Base-by-base conservation (phyloP, 2,888 invertebrate species). In the Julus scanicus region DNA sequence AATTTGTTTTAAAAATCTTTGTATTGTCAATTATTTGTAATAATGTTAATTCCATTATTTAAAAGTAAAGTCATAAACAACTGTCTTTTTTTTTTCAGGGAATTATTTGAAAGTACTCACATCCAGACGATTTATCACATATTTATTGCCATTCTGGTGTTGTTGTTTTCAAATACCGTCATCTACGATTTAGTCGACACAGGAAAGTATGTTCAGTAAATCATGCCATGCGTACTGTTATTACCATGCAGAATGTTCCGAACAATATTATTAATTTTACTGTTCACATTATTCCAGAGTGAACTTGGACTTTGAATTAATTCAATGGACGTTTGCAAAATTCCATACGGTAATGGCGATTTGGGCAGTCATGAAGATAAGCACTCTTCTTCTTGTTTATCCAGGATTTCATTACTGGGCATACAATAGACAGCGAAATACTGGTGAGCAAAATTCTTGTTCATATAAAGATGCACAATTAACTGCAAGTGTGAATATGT, bases 71-170 rank as follows among this genome's bases (percentile, higher is more conserved):
- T 29, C 49, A 87, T 83, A 37, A 84, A 40, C 13, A 86, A 6
- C 37, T 40, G 11, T 17, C 0, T 53, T 86, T 71, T 86, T 15
- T 63, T 88, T 91, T 92, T 63, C 91, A 93, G 93, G 0, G 95
- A 96, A 89, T 93, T 98, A 39, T 94, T 96, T 90, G 94, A 95
- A 91, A 94, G 95, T 87, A 94, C 95, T 87, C 97, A 97, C 92
- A 95, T 98, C 90, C 94, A 94, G 90, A 95, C 97, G 3, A 95
- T 98, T 90, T 96, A 97, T 92, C 95, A 97, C 91, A 95, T 97
- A 90, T 97, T 97, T 92, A 94, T 96, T 86, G 95, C 95, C 29
- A 95, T 96, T 90, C 93, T 97, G 57, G 93, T 96, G 88, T 93
- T 95, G 57, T 93, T 97, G 89, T 94, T 96, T 87, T 92, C 96